Conservation (phyloP, 2,797 vertebrate species). For the Cyprinella venusta region DNA sequence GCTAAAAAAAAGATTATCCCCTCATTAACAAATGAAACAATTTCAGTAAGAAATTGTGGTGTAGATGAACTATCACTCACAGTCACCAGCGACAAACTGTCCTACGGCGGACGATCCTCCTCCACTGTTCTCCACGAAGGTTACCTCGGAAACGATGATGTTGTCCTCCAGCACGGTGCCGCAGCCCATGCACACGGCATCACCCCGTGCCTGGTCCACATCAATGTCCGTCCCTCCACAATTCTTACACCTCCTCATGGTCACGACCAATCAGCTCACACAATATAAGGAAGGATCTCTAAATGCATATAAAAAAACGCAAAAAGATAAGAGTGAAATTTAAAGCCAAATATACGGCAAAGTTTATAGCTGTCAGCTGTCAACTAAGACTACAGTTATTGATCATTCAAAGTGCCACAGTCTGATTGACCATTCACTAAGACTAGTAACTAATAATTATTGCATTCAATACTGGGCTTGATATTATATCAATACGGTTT, state of each 20-base stretch:
- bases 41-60: neutral
- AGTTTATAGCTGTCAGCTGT: too few relatives aligned
- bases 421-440: too few relatives aligned
- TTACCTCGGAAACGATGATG: conserved; percentile 97
- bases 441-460: too few relatives aligned
- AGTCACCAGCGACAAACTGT: conserved; percentile 93
- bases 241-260: conserved; percentile 86
- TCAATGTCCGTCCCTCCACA: conserved; percentile 92
- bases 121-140: conserved; percentile 93
- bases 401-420: too few relatives aligned
- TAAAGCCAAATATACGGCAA: too few relatives aligned
- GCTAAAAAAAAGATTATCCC: neutral
- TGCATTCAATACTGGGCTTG: too few relatives aligned
- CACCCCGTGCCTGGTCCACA: conserved; percentile 90
- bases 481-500: too few relatives aligned
- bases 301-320: neutral
- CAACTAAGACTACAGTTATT: too few relatives aligned
- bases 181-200: conserved; percentile 91
- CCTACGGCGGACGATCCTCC: conserved; percentile 91
- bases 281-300: neutral
- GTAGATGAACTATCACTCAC: conserved; percentile 72
- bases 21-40: neutral
- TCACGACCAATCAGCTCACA: conserved; percentile 10
- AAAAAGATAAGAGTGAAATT: too few relatives aligned
- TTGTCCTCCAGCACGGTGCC: conserved; percentile 97